These are phyloP conservation scores for Heliothis peltigera DNA, from an alignment of 2,888 invertebrate genomes.

Conservation along the genomic window DNA sequence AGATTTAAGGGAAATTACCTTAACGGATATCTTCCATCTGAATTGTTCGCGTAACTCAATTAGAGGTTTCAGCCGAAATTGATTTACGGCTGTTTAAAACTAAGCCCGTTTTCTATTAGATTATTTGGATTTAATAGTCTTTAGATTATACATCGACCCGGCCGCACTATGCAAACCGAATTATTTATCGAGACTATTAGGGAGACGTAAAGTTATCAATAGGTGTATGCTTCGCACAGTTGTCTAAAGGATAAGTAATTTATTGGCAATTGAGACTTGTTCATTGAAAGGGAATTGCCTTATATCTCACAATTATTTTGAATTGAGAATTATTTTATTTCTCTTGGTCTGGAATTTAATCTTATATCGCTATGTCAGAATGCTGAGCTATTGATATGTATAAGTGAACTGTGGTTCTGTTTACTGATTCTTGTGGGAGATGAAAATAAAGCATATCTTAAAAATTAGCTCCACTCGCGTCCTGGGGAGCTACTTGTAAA, in stretches of 20 bases:
- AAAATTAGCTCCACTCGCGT: too few relatives aligned
- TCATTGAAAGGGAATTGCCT: slow-evolving; percentile 5
- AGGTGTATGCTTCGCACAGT: slow-evolving; percentile 30
- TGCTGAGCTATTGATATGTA: neutral
- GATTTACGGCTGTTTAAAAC: slow-evolving; percentile 84
- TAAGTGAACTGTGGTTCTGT: neutral
- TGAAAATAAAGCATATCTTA: too few relatives aligned
- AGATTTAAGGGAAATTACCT: slow-evolving; percentile 61
- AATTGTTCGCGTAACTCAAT: slow-evolving; percentile 76
- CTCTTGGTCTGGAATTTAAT: slow-evolving; percentile 22
- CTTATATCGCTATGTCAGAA: neutral
- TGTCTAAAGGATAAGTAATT: slow-evolving; percentile 49
- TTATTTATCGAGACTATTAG: slow-evolving; percentile 61
- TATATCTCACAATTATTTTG: neutral
- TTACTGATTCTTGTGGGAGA: slow-evolving; percentile 5
- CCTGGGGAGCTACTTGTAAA: too few relatives aligned
- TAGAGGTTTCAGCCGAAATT: slow-evolving; percentile 73
- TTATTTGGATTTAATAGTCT: slow-evolving; percentile 76
- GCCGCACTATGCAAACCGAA: slow-evolving; percentile 58
- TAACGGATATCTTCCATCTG: slow-evolving; percentile 72
- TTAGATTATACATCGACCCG: slow-evolving; percentile 64
- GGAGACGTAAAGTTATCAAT: slow-evolving; percentile 32
- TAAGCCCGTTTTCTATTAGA: slow-evolving; percentile 76
- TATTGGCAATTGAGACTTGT: slow-evolving; percentile 18
- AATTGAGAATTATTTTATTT: slow-evolving; percentile 19